Evolutionary conservation across 2,888 invertebrate species (phyloP), one percentile per base, ranked within the genome.

Genomic region (Scelioninae gen. 1): DNA sequence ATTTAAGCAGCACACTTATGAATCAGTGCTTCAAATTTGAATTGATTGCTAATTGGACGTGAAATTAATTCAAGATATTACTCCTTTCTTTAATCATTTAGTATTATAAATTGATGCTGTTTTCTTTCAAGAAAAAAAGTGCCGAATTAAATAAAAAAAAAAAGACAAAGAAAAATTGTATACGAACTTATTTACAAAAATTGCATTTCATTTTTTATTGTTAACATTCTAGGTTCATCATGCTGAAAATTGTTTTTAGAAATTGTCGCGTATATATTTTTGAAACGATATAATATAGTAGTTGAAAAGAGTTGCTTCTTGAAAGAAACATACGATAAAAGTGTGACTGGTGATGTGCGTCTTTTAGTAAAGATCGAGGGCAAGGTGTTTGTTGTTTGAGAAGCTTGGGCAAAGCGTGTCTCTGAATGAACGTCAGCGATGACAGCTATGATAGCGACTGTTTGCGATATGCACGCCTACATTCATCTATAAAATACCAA

Each of bases 401-500:
- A 23, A 74, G 62, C 56, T 60, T 43, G 56, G 23, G 47, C 71
- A 76, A 47, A 76, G 76, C 56, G 32, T 2, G 34, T 32, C 75
- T 4, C 68, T 78, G 74, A 74, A 82, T 81, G 71, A 45, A 68
- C 43, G 68, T 58, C 56, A 51, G 75, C 83, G 85, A 85, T 84
- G 85, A 83, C 77, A 82, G 84, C 58, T 74, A 87, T 88, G 86
- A 85, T 77, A 84, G 84, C 85, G 80, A 80, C 85, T 79, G 84
- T 84, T 56, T 29, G 82, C 81, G 87, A 88, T 86, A 83, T 40
- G 69, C 80, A 77, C 76, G 82, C 49, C 72, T 43, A 71, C 83
- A 86, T 86, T 86, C 86, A 86, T 88, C 87, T 84, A 86, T 87
- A 87, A 87, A 85, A 83, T 60, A 81, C 83, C 84, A 69, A 69